Conservation (phyloP, 2,888 invertebrate genomes). For the Spilarctia lutea region DNA sequence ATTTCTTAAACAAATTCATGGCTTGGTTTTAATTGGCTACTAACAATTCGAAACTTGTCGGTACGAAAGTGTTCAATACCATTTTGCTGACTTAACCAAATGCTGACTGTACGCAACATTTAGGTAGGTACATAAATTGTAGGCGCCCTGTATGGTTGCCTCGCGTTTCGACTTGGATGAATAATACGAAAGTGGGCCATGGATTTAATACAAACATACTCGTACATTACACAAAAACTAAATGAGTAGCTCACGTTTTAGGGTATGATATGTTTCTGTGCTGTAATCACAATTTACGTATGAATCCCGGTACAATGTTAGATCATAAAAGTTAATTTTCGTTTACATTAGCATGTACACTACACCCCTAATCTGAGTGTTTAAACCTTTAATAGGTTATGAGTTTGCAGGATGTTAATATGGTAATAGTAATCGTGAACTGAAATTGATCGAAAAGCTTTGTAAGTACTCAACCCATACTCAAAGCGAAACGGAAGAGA, state of each 20-base stretch:
- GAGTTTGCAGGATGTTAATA: constrained; percentile 41
- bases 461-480: constrained; percentile 32
- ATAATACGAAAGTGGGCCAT: not conserved
- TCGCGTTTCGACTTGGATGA: not conserved
- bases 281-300: not conserved
- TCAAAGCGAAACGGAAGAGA: constrained; percentile 50
- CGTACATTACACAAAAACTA: no score
- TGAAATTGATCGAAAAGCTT: constrained; percentile 51
- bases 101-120: not conserved
- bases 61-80: not conserved
- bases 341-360: constrained; percentile 21
- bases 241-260: no score
- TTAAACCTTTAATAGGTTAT: constrained; percentile 20
- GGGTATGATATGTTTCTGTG: not conserved
- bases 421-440: constrained; percentile 60
- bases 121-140: not conserved
- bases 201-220: no score
- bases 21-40: no score
- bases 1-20: not conserved
- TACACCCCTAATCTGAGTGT: constrained; percentile 13
- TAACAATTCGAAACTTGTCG: not conserved
- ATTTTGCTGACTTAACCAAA: not conserved
- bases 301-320: not conserved
- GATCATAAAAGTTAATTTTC: constrained; percentile 21
- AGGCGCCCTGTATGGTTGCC: not conserved